Base-by-base conservation (phyloP, 2,113 vertebrate genomes). In the Ahaetulla prasina region DNA sequence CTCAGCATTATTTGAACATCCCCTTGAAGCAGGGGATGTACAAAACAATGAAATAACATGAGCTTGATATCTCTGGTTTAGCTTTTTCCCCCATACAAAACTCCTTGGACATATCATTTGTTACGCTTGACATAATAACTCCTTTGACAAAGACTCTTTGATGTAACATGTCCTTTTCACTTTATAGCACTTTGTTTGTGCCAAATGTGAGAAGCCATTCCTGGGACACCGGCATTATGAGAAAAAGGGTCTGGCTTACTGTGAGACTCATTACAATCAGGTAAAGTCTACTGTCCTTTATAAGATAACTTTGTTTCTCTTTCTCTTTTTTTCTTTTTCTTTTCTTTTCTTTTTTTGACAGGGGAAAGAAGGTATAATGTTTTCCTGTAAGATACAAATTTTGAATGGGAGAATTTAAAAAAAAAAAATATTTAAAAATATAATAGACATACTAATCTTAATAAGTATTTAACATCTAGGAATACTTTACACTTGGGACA, bases 241-340 rank as follows among this genome's bases (percentile, higher is more conserved):
- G 95, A 98, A 97, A 92, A 98, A 98, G 91, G 98, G 98, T n/a
- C 94, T 98, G 95, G 98, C 98, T 63, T 98, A 98, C 90, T 98
- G 98, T 49, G 98, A 98, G 94, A 98, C 97, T 87, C 98, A 98
- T 74, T 98, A 98, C 93, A 98, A 97, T 94, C 98, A 98, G 98
- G 98, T 98, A 92, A 39, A 57, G 89, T 91, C 57, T 94, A 20
- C 49, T n/a, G 12, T 93, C 43, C 30, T 89, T 0, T 94, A 16
- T 43, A 92, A 1, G 9, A 8, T 92, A 39, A 4, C 2, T 91
- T 95, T 35, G 4, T 88, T 68, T 39, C 4, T 90, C 94, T 43
- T 16, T 89, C 49, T 68, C 94, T 43, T 14, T 89, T 49, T 68
- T 14, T 3, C 14, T 53, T 53, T 53, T 53, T 53, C 12, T 55